Conservation (phyloP, 2,888 invertebrate genomes). For the Drosophila setosimentum region DNA sequence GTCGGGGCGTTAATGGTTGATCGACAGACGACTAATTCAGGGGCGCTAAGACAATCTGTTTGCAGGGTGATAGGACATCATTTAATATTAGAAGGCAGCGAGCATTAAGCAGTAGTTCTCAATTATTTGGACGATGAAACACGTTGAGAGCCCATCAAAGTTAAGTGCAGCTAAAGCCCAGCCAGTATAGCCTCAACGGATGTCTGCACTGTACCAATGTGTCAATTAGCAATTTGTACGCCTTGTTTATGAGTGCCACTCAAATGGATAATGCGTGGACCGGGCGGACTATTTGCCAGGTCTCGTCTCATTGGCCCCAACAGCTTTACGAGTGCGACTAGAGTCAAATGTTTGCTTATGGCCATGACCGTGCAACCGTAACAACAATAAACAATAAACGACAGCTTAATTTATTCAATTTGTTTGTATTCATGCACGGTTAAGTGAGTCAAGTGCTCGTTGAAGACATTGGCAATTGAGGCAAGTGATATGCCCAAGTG, state of each 20-base stretch:
- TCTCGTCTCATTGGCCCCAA: conserved; percentile 32
- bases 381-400: conserved; percentile 20
- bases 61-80: conserved; percentile 16
- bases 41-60: neutral
- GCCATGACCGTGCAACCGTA: conserved; percentile 16
- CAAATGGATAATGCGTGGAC: neutral
- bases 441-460: conserved; percentile 66
- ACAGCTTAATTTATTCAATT: conserved; percentile 46
- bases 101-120: conserved; percentile 28
- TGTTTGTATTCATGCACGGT: conserved; percentile 52
- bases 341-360: conserved; percentile 13
- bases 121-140: conserved; percentile 36
- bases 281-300: conserved; percentile 23
- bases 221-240: conserved; percentile 74
- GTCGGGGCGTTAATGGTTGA: neutral
- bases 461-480: conserved; percentile 56
- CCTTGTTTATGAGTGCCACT: conserved; percentile 60
- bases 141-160: conserved; percentile 39
- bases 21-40: neutral
- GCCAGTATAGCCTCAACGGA: conserved; percentile 2
- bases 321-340: conserved; percentile 5
- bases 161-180: conserved; percentile 39
- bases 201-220: conserved; percentile 60
- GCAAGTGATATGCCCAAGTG: conserved; percentile 51
- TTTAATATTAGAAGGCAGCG: conserved; percentile 36